phyloP scores from a whole-genome alignment of 2,797 vertebrate genomes.

The Coluber constrictor region DNA sequence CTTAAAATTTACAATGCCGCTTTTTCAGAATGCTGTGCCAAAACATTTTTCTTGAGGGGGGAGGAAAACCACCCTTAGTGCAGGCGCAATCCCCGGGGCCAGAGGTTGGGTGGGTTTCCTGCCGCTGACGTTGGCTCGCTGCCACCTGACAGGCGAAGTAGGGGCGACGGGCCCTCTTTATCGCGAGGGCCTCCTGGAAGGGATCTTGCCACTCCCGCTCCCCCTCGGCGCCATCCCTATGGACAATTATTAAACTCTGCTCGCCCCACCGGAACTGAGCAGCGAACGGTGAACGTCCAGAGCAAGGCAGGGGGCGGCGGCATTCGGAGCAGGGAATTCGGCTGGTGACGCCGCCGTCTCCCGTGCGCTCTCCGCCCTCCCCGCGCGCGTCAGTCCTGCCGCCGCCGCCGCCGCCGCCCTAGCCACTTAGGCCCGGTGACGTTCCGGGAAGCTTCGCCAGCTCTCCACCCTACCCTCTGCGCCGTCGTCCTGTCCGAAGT shows the following conservation, averaged over 20 bases:
- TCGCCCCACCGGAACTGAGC: background rate
- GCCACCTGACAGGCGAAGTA: background rate
- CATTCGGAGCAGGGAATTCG: background rate
- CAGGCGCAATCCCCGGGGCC: background rate
- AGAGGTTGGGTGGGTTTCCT: background rate
- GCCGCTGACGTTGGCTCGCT: background rate
- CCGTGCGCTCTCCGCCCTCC: background rate
- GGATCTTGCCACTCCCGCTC: background rate
- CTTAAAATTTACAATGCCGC: background rate
- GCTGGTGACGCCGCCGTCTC: background rate
- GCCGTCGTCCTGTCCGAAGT: background rate
- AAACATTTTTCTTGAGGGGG: background rate
- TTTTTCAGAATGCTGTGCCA: background rate
- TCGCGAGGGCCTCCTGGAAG: background rate
- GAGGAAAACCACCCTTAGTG: background rate
- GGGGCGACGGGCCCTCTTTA: background rate
- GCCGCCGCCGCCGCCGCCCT: background rate
- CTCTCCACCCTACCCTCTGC: rapidly evolving
- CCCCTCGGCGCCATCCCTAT: background rate
- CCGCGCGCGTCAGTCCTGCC: background rate
- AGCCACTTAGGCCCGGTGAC: background rate
- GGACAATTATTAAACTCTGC: background rate
- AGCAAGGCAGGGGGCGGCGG: background rate
- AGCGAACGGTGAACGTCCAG: background rate
- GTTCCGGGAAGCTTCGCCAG: background rate